Evolutionary conservation across 2,113 vertebrate species (phyloP), one percentile per base, ranked within the genome.

Genomic region (Pangasianodon gigas): DNA sequence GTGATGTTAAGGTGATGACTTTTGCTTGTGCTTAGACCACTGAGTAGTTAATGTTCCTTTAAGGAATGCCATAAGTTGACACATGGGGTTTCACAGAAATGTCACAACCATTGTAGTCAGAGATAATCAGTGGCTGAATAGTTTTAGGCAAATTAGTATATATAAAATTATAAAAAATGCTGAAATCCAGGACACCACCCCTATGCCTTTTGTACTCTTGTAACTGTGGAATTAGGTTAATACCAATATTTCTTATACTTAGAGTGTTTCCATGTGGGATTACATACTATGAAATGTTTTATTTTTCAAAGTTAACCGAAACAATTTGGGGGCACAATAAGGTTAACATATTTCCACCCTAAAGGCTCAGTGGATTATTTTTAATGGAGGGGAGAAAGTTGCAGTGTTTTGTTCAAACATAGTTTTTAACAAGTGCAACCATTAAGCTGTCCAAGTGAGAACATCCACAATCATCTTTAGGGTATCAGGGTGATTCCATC

Each of bases 321-420:
- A 29, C 11, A n/a, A 67, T n/a, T 32, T 69, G 0, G 29, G 11
- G 60, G 29, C 65, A 91, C 92, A 94, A 94, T 93, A 93, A 93
- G 77, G 92, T 91, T 84, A 89, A 94, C 94, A 94, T 94, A 94
- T 94, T 94, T 95, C 93, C 92, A 90, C 84, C 75, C 89, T 52
- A 46, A 93, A 90, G 90, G 89, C 91, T 90, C 89, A 91, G 90
- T 92, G 91, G 93, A 85, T 92, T 95, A 93, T 96, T 95, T 95
- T 94, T 95, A 95, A 95, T 97, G 95, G 96, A 97, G 56, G 93
- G 26, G 51, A 54, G 32, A 87, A 37, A 87, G 52, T 95, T 96
- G 94, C 94, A 94, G 94, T 93, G 94, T 94, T 94, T 90, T 77
- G 94, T 48, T 48, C 48, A 1, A 37, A 1, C 37, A 37, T 37